Conservation (phyloP, 2,888 invertebrate species). For the Pharmacophagus antenor region DNA sequence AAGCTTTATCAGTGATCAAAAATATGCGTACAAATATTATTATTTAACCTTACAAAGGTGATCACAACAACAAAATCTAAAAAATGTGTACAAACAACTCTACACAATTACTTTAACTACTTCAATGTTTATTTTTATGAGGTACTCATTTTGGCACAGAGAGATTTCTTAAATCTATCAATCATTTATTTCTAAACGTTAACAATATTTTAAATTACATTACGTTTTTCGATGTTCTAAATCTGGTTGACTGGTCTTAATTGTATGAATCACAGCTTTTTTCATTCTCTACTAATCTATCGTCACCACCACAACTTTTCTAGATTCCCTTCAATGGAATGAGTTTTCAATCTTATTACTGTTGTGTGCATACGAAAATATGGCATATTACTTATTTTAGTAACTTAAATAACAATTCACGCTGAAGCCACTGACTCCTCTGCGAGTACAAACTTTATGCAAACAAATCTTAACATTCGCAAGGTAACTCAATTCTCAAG, state of each 20-base stretch:
- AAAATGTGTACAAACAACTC: slow-evolving; percentile 63
- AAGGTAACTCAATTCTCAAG: slow-evolving; percentile 26
- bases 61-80: slow-evolving; percentile 50
- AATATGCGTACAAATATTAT: slow-evolving; percentile 29
- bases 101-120: slow-evolving; percentile 73
- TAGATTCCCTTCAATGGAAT: slow-evolving; percentile 70
- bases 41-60: slow-evolving; percentile 33
- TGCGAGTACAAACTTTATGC: slow-evolving; percentile 14
- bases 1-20: slow-evolving; percentile 15
- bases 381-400: slow-evolving; percentile 51
- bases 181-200: slow-evolving; percentile 69
- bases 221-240: slow-evolving; percentile 79
- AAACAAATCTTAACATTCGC: slow-evolving; percentile 17
- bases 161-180: slow-evolving; percentile 81
- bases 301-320: slow-evolving; percentile 70
- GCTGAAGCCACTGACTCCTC: slow-evolving; percentile 7
- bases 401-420: slow-evolving; percentile 36
- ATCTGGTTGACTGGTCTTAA: slow-evolving; percentile 81
- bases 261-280: slow-evolving; percentile 78
- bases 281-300: slow-evolving; percentile 77
- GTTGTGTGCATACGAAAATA: slow-evolving; percentile 62
- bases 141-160: slow-evolving; percentile 92
- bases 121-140: slow-evolving; percentile 82
- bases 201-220: slow-evolving; percentile 69
- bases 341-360: slow-evolving; percentile 59